Conservation (phyloP, 2,113 vertebrate genomes). For the Bothrops jararaca region DNA sequence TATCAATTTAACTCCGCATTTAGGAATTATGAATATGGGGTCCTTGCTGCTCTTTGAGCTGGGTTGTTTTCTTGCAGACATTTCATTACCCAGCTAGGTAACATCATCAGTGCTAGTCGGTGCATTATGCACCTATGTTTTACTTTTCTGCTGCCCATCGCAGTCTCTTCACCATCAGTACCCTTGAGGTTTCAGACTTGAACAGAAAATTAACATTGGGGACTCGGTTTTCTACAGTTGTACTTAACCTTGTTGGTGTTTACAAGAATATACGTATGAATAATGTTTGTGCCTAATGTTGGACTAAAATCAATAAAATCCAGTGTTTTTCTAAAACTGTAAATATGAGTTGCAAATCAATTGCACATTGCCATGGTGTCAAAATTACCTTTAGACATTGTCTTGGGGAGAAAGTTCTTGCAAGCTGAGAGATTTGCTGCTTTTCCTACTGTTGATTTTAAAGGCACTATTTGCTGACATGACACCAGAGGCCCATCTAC, state of each 20-base stretch:
- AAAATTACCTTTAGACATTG: neutral
- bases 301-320: neutral
- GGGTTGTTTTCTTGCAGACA: too few species aligned
- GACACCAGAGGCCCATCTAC: conserved; percentile 46
- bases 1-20: too few species aligned
- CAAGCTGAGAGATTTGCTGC: neutral
- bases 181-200: too few species aligned
- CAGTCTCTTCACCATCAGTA: too few species aligned
- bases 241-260: neutral
- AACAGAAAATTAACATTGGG: too few species aligned
- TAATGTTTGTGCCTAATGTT: neutral
- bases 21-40: too few species aligned
- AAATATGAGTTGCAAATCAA: neutral
- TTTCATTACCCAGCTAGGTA: too few species aligned
- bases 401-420: neutral
- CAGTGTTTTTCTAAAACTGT: neutral
- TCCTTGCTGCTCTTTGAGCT: too few species aligned
- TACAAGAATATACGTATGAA: neutral
- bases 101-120: too few species aligned
- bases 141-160: too few species aligned
- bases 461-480: fast-evolving
- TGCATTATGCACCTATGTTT: too few species aligned
- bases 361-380: neutral
- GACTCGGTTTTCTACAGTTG: neutral
- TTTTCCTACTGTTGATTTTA: neutral